A percentile compares a stretch with the other conserved stretches of the same genome.
Conservation (phyloP, 2,797 vertebrate genomes). For the Leptatherina wallacei region DNA sequence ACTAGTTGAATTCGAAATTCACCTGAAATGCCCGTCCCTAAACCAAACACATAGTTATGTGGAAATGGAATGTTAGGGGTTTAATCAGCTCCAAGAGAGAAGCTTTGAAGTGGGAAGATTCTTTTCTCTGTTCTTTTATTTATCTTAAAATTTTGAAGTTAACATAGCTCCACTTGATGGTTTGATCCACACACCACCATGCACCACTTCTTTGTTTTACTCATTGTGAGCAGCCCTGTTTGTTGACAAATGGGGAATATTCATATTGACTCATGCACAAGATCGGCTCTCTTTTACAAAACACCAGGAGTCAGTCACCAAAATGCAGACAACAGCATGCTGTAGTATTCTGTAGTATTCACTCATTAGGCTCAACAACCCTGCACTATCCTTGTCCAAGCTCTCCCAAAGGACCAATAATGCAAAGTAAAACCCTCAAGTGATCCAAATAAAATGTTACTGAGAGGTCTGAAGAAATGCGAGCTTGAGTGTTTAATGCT, state of each 20-base stretch:
- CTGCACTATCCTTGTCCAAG: slow-evolving; percentile 38
- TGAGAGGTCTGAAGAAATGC: slow-evolving; percentile 65
- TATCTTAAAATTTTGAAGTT: not conserved
- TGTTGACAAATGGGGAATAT: slow-evolving; percentile 42
- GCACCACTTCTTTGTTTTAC: slow-evolving; percentile 22
- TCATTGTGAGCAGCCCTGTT: slow-evolving; percentile 36
- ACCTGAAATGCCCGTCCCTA: no score
- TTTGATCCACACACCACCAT: slow-evolving; percentile 42
- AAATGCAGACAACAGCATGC: slow-evolving; percentile 44
- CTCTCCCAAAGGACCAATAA: slow-evolving; percentile 53
- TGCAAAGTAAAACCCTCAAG: slow-evolving; percentile 40
- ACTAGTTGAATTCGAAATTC: no score
- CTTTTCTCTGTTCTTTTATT: not conserved
- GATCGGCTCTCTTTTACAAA: slow-evolving; percentile 42
- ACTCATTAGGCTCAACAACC: slow-evolving; percentile 56
- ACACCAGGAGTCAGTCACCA: slow-evolving; percentile 71
- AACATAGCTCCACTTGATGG: slow-evolving; percentile 37
- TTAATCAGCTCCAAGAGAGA: not conserved
- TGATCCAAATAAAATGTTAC: slow-evolving; percentile 70
- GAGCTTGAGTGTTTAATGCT: slow-evolving; percentile 67
- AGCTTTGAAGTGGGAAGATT: slow-evolving; percentile 4
- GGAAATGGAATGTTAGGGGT: not conserved
- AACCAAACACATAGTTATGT: no score
- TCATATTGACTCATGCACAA: slow-evolving; percentile 58
- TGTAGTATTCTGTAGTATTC: slow-evolving; percentile 48